A percentile compares a stretch with the other conserved stretches of the same genome.
These are phyloP conservation scores for Tetragonula carbonaria DNA, from an alignment of 2,888 invertebrate species.

Conservation along the genomic window DNA sequence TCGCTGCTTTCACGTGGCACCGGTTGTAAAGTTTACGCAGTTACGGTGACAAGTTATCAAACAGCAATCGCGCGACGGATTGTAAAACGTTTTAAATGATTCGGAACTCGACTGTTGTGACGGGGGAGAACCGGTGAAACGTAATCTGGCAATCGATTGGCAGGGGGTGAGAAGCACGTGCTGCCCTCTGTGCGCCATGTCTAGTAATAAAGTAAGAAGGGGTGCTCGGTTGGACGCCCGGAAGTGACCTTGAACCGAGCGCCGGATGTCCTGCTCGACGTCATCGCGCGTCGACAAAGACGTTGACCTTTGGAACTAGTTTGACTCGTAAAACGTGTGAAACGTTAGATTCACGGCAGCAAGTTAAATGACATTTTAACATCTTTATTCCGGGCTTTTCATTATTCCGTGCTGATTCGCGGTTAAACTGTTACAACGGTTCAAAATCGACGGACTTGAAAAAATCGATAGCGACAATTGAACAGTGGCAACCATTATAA, in stretches of 20 bases:
- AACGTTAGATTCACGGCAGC: background rate
- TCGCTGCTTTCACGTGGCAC: constrained; percentile 57
- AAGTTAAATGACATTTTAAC: background rate
- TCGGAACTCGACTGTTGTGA: constrained; percentile 46
- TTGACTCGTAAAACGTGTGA: background rate
- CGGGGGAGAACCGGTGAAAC: constrained; percentile 47
- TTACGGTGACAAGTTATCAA: constrained; percentile 63
- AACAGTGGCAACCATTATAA: background rate
- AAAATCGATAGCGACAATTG: background rate
- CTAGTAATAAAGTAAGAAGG: constrained; percentile 56
- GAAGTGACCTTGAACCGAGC: constrained; percentile 63
- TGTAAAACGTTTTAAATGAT: constrained; percentile 70
- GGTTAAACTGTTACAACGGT: background rate
- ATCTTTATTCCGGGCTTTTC: too few relatives aligned
- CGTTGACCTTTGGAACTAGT: constrained; percentile 57
- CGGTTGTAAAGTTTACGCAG: constrained; percentile 57
- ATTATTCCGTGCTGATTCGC: background rate
- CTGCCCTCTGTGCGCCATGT: constrained; percentile 72
- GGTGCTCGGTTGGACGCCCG: constrained; percentile 61
- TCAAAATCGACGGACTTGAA: background rate
- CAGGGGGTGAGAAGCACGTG: constrained; percentile 49
- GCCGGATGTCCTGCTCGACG: constrained; percentile 61
- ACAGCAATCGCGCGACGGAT: constrained; percentile 53
- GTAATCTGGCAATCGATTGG: constrained; percentile 72
- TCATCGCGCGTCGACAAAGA: constrained; percentile 70